These are phyloP conservation scores for Thymelicus acteon DNA, from an alignment of 2,888 invertebrate genomes.

Conservation along the genomic window DNA sequence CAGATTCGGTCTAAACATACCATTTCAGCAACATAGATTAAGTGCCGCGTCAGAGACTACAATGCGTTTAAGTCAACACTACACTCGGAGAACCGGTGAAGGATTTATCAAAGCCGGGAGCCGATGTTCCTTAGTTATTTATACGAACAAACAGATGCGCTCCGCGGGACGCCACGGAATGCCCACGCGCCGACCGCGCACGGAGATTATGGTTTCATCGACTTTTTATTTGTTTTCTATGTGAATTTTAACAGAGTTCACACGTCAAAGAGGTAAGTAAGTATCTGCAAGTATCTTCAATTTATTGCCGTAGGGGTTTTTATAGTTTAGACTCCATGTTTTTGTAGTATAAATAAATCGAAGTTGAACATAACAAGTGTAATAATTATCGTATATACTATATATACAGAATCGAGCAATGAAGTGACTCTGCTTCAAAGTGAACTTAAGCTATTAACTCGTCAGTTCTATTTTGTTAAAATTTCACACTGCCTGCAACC, in stretches of 20 bases:
- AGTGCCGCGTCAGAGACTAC: slow-evolving; percentile 43
- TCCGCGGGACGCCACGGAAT: slow-evolving; percentile 58
- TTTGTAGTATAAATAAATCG: too few relatives aligned
- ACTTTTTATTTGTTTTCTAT: slow-evolving; percentile 28
- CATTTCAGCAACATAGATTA: slow-evolving; percentile 33
- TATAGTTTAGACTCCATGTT: too few relatives aligned
- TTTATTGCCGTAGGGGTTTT: too few relatives aligned
- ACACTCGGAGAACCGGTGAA: slow-evolving; percentile 50
- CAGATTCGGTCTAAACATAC: slow-evolving; percentile 13
- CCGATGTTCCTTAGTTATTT: slow-evolving; percentile 57
- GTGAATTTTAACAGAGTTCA: slow-evolving; percentile 16
- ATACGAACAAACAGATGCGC: slow-evolving; percentile 63
- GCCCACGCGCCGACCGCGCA: slow-evolving; percentile 57
- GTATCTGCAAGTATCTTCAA: too few relatives aligned
- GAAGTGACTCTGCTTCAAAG: too few relatives aligned
- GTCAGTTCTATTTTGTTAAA: too few relatives aligned
- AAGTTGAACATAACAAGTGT: too few relatives aligned
- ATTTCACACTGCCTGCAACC: too few relatives aligned
- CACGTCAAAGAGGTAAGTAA: neutral
- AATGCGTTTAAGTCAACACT: slow-evolving; percentile 61
- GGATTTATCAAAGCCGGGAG: slow-evolving; percentile 69
- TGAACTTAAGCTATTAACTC: too few relatives aligned
- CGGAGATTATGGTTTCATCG: slow-evolving; percentile 26
- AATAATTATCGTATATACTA: too few relatives aligned
- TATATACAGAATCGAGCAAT: too few relatives aligned